These are phyloP conservation scores for Buphagus erythrorhynchus DNA, from an alignment of 2,797 vertebrate genomes.

Conservation along the genomic window DNA sequence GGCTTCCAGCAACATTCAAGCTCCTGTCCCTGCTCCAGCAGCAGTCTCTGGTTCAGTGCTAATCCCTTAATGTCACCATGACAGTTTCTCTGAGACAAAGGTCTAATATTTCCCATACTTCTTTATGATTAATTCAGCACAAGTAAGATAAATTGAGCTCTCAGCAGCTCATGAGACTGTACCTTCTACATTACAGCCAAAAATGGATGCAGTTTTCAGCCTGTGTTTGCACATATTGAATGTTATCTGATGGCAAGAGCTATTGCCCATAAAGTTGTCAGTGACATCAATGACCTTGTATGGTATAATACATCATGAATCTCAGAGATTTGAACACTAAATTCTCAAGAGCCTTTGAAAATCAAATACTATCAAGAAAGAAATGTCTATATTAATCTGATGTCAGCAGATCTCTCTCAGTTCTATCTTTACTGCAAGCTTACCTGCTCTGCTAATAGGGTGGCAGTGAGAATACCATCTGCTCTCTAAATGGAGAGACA, in stretches of 20 bases:
- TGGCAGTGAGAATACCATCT: background rate
- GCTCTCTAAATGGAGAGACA: background rate
- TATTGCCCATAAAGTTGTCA: background rate
- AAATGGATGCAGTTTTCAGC: background rate
- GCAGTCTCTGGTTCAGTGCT: background rate
- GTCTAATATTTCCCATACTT: background rate
- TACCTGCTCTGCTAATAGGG: background rate
- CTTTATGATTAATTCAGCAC: background rate
- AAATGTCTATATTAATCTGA: conserved; percentile 4
- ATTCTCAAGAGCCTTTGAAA: conserved; percentile 7
- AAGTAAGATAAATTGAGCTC: background rate
- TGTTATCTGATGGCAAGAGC: background rate
- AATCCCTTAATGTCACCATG: background rate
- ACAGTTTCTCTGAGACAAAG: background rate
- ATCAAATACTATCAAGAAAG: conserved; percentile 3
- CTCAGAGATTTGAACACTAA: background rate
- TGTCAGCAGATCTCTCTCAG: background rate
- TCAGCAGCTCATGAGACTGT: background rate
- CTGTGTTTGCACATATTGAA: background rate
- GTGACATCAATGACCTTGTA: conserved; percentile 2
- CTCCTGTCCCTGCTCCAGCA: background rate
- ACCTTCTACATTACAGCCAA: background rate
- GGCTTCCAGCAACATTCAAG: background rate
- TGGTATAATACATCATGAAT: background rate
- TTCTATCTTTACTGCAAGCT: background rate